Conservation (phyloP, 2,113 vertebrate genomes). For the Alligator sinensis region DNA sequence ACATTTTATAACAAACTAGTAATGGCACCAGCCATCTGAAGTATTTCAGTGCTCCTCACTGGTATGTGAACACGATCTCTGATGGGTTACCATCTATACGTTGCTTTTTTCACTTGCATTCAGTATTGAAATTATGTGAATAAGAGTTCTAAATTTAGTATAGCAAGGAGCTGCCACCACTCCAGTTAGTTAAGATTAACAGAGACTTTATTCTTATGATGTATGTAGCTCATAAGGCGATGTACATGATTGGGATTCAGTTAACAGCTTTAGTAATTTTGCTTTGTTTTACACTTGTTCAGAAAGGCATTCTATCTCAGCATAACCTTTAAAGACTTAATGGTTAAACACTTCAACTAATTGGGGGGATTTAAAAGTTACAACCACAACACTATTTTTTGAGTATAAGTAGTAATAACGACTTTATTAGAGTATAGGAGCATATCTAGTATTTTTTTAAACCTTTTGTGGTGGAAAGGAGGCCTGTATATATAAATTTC, state of each 20-base stretch:
- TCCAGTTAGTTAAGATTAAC: not conserved
- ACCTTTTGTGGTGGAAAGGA: not conserved
- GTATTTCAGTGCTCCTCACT: not conserved
- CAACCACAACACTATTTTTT: constrained; percentile 6
- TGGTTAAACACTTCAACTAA: not conserved
- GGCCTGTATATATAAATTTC: not conserved
- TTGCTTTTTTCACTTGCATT: not conserved
- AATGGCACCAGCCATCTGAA: not conserved
- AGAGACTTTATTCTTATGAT: not conserved
- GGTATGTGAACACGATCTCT: not conserved
- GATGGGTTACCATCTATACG: not conserved
- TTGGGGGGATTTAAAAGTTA: not conserved
- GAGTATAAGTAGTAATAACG: not conserved
- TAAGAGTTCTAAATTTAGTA: not conserved
- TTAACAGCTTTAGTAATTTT: not conserved
- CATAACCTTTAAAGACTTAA: not conserved
- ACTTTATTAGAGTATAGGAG: not conserved
- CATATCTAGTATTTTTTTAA: not conserved
- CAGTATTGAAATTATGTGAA: not conserved
- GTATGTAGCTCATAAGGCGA: not conserved
- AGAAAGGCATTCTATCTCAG: not conserved
- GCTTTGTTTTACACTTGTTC: not conserved
- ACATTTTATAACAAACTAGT: not conserved
- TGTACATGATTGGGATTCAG: not conserved
- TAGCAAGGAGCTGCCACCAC: not conserved